These are phyloP conservation scores for Zosterops japonicus DNA, from an alignment of 2,113 vertebrate genomes.

Conservation along the genomic window DNA sequence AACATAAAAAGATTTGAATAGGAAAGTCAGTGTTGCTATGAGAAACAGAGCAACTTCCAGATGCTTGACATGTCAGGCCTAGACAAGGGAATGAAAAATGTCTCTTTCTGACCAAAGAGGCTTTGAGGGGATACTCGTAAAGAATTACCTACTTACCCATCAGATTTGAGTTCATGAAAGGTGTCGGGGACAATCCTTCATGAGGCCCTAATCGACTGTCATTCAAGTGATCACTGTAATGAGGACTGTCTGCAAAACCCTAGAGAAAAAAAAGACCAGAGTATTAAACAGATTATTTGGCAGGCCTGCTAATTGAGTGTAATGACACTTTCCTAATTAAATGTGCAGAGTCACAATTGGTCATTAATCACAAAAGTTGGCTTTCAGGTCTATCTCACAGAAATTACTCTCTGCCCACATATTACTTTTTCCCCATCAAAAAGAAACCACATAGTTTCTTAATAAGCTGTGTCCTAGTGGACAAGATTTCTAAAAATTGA, in stretches of 20 bases:
- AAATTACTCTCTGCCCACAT: slow-evolving; percentile 4
- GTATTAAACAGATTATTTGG: slow-evolving; percentile 89
- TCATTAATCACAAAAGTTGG: slow-evolving; percentile 71
- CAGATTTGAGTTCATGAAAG: slow-evolving; percentile 97
- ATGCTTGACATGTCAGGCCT: slow-evolving; percentile 67
- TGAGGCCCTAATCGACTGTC: slow-evolving; percentile 98
- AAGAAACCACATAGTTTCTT: background rate
- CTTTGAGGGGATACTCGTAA: slow-evolving; percentile 72
- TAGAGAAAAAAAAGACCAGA: slow-evolving; percentile 86
- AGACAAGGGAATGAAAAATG: slow-evolving; percentile 62
- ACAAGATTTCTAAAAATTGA: background rate
- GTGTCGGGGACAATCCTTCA: slow-evolving; percentile 98
- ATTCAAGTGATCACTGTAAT: slow-evolving; percentile 97
- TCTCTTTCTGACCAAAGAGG: slow-evolving; percentile 73
- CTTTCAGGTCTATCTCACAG: slow-evolving; percentile 48
- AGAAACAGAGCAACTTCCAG: slow-evolving; percentile 65
- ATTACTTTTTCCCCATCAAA: slow-evolving; percentile 7
- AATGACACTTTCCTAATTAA: slow-evolving; percentile 83
- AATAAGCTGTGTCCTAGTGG: background rate
- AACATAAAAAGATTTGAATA: slow-evolving; percentile 8
- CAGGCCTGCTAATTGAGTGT: slow-evolving; percentile 83
- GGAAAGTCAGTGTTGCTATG: slow-evolving; percentile 10
- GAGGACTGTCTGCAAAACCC: slow-evolving; percentile 97
- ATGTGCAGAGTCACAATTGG: slow-evolving; percentile 73
- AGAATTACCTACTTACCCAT: slow-evolving; percentile 96